phyloP scores from a whole-genome alignment of 2,113 vertebrate genomes.

The Aramus guarauna region DNA sequence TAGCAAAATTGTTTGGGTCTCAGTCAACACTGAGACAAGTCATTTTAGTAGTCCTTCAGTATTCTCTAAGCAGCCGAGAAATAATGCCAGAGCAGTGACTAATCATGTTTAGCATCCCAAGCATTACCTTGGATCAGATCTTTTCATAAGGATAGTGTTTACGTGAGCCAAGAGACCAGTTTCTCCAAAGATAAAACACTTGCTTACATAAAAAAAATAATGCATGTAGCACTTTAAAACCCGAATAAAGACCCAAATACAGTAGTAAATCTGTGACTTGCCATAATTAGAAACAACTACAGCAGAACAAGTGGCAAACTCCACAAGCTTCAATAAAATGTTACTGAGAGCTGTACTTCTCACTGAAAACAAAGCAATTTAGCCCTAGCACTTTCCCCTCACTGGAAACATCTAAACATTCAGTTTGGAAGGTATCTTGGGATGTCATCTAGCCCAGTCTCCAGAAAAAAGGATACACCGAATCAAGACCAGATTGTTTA shows the following conservation, averaged over 20 bases:
- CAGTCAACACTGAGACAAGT: neutral
- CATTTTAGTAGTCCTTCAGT: neutral
- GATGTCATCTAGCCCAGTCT: neutral
- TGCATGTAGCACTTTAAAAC: neutral
- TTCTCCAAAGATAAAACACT: neutral
- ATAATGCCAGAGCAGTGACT: slow-evolving; percentile 13
- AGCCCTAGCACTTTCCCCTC: neutral
- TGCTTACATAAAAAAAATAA: neutral
- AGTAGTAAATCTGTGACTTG: neutral
- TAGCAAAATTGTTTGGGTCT: neutral
- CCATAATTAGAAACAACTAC: neutral
- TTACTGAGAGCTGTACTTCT: neutral
- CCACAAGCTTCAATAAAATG: neutral
- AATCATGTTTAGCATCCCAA: neutral
- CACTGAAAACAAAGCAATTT: neutral
- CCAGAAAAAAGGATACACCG: neutral
- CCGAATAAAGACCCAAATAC: neutral
- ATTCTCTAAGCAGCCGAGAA: neutral
- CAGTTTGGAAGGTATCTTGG: neutral
- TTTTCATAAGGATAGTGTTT: neutral
- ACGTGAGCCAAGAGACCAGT: neutral
- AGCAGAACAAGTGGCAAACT: neutral
- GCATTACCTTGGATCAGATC: neutral
- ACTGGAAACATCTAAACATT: neutral
- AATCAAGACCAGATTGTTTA: neutral